Evolutionary conservation across 2,797 vertebrate species (phyloP).

Genomic region (Pseudomugil tenellus): DNA sequence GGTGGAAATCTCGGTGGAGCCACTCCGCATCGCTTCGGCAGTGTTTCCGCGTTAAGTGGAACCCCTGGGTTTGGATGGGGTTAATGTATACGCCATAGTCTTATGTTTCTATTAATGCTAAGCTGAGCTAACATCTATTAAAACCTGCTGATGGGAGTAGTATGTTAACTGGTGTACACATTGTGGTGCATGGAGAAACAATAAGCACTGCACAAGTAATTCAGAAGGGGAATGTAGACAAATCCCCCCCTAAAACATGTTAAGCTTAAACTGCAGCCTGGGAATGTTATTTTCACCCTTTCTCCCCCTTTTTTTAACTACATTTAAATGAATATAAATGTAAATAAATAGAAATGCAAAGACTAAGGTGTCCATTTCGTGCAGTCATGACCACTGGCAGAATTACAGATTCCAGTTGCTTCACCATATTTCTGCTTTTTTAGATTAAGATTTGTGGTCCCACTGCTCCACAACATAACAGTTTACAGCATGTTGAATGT

Average conservation of each 20-base stretch:
- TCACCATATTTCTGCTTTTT: not conserved
- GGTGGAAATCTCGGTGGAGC: too few relatives aligned
- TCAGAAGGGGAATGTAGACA: too few relatives aligned
- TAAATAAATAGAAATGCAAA: conserved; percentile 8
- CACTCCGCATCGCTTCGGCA: too few relatives aligned
- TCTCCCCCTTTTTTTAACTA: too few relatives aligned
- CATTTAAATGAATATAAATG: not conserved
- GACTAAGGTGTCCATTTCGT: not conserved
- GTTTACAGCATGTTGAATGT: conserved; percentile 28
- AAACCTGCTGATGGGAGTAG: not conserved
- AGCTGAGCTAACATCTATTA: not conserved
- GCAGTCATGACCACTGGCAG: not conserved
- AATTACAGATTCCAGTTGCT: not conserved
- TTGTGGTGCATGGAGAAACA: not conserved
- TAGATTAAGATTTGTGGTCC: conserved; percentile 22
- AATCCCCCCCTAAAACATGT: too few relatives aligned
- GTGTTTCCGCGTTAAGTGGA: too few relatives aligned
- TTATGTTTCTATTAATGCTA: not conserved
- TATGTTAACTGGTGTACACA: not conserved
- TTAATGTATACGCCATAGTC: too few relatives aligned
- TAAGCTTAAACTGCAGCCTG: too few relatives aligned
- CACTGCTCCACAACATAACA: not conserved
- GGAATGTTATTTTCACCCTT: too few relatives aligned
- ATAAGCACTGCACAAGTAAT: not conserved
- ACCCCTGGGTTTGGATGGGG: too few relatives aligned